These are phyloP conservation scores for Brassicogethes aeneus DNA, from an alignment of 2,888 invertebrate genomes.

Conservation along the genomic window DNA sequence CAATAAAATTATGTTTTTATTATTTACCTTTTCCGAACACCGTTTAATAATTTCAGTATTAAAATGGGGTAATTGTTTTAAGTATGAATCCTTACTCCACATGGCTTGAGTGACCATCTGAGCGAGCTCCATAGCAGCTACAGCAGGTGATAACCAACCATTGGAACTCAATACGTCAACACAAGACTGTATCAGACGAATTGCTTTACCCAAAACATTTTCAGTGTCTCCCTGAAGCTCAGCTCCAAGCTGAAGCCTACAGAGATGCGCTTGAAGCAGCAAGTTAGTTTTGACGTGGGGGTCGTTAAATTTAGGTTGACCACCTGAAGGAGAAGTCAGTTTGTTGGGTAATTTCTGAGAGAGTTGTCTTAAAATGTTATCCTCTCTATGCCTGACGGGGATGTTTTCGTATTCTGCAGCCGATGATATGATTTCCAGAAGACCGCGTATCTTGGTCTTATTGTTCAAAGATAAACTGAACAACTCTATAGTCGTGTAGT, in stretches of 20 bases:
- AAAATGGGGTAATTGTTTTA: constrained; percentile 96
- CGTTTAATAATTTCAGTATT: constrained; percentile 78
- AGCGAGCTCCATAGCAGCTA: constrained; percentile 98
- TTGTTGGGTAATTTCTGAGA: constrained; percentile 52
- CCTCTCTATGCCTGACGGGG: constrained; percentile 91
- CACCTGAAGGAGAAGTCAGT: constrained; percentile 50
- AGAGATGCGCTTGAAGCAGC: constrained; percentile 90
- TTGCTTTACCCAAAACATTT: constrained; percentile 75
- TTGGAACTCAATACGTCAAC: constrained; percentile 91
- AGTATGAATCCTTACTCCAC: constrained; percentile 98
- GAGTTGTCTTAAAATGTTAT: constrained; percentile 62
- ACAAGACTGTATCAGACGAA: constrained; percentile 85
- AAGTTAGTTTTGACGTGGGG: constrained; percentile 96
- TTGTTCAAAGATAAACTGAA: constrained; percentile 94
- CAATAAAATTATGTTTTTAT: not conserved
- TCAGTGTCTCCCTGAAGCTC: constrained; percentile 97
- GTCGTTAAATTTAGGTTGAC: constrained; percentile 78
- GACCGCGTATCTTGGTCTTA: constrained; percentile 95
- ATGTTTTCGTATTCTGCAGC: constrained; percentile 95
- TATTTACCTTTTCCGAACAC: constrained; percentile 74
- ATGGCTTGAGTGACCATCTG: constrained; percentile 99
- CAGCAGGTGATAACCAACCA: constrained; percentile 96
- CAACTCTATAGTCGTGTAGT: constrained; percentile 97
- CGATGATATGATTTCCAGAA: constrained; percentile 95
- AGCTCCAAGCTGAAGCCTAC: constrained; percentile 87